A percentile compares a stretch with the other conserved stretches of the same genome.
Conservation (phyloP, 2,888 invertebrate genomes). For the Hypomecis punctinalis region DNA sequence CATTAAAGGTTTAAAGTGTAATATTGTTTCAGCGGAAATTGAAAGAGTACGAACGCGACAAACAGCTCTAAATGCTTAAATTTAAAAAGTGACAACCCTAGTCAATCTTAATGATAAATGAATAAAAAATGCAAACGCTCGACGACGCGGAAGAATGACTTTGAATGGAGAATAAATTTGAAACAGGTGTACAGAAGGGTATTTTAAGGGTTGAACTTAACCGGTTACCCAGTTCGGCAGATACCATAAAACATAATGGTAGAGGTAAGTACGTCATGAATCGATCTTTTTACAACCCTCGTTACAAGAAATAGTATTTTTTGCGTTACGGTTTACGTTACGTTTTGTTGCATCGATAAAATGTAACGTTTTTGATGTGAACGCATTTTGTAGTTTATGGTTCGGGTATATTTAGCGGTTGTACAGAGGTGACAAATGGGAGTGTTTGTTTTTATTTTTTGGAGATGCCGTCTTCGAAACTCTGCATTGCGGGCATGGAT, state of each 20-base stretch:
- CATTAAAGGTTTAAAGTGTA: too few species aligned
- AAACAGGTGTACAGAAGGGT: slow-evolving; percentile 68
- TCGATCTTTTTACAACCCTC: slow-evolving; percentile 45
- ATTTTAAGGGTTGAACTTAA: slow-evolving; percentile 55
- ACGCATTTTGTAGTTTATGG: slow-evolving; percentile 10
- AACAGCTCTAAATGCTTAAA: not conserved
- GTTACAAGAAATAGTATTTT: slow-evolving; percentile 46
- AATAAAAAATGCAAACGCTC: slow-evolving; percentile 72
- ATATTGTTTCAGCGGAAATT: too few species aligned
- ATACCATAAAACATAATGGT: slow-evolving; percentile 44
- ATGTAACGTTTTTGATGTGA: slow-evolving; percentile 27
- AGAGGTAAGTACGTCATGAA: slow-evolving; percentile 46
- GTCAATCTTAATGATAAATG: slow-evolving; percentile 59
- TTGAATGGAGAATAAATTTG: slow-evolving; percentile 70
- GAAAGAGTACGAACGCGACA: not conserved
- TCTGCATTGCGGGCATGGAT: too few species aligned
- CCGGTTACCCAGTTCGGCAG: slow-evolving; percentile 51
- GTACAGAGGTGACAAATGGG: not conserved
- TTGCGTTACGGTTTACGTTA: slow-evolving; percentile 41
- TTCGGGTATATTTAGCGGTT: slow-evolving; percentile 2
- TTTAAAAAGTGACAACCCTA: slow-evolving; percentile 44
- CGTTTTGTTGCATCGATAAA: slow-evolving; percentile 44
- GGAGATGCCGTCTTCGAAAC: too few species aligned
- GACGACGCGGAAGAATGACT: slow-evolving; percentile 72
- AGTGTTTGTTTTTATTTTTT: too few species aligned